Evolutionary conservation across 2,797 vertebrate species (phyloP).

Genomic region (Gambusia yucatana): DNA sequence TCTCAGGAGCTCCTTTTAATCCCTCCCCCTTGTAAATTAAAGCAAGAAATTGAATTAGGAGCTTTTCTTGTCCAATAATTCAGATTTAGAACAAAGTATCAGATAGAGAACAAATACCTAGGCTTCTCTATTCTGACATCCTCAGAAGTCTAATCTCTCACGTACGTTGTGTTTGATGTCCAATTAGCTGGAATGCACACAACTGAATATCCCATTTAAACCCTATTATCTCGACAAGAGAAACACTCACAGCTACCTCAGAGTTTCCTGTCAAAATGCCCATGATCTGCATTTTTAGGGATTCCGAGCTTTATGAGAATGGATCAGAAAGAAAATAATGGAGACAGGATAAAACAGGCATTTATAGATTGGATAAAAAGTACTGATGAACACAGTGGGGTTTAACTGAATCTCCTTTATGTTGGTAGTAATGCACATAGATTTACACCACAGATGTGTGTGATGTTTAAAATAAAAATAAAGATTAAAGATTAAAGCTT

Average conservation of each 20-base stretch:
- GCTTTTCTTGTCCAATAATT: conserved; percentile 74
- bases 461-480: background rate
- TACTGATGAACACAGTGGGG: background rate
- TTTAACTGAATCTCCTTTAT: background rate
- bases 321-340: conserved; percentile 17
- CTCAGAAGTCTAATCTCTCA: conserved; percentile 76
- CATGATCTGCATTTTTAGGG: conserved; percentile 63
- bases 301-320: conserved; percentile 32
- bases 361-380: conserved; percentile 20
- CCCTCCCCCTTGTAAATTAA: conserved; percentile 71
- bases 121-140: conserved; percentile 65
- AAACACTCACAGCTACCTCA: conserved; percentile 63
- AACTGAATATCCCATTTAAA: conserved; percentile 71
- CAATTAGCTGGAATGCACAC: conserved; percentile 77
- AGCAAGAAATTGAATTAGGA: conserved; percentile 78
- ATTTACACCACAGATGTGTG: background rate
- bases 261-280: conserved; percentile 64
- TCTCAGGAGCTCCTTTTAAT: conserved; percentile 71
- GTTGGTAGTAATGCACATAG: conserved; percentile 3
- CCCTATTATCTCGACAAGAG: conserved; percentile 69
- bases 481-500: background rate
- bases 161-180: conserved; percentile 73
- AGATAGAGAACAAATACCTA: conserved; percentile 70
- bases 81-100: conserved; percentile 75
- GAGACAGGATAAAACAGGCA: conserved; percentile 22